phyloP scores from a whole-genome alignment of 2,888 invertebrate genomes.

The Heteromyza rotundicornis region DNA sequence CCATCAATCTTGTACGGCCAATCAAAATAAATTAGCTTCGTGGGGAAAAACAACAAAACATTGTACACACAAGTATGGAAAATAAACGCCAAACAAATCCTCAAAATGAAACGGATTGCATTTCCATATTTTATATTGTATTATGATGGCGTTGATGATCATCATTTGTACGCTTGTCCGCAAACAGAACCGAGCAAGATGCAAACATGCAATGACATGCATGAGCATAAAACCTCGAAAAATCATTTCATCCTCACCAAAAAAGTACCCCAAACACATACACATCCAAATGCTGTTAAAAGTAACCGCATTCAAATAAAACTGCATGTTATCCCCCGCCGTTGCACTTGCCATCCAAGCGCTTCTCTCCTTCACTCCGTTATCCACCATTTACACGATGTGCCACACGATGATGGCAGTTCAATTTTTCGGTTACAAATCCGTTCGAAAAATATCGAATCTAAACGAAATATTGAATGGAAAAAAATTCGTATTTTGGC shows the following conservation, averaged over 20 bases:
- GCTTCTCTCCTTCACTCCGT: background rate
- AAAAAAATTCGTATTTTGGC: background rate
- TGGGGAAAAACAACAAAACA: too few relatives aligned
- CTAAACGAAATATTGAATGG: background rate
- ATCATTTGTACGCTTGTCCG: slow-evolving; percentile 4
- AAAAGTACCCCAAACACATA: too few relatives aligned
- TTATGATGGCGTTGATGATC: background rate
- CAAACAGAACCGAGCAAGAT: background rate
- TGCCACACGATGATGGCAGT: background rate
- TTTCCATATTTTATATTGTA: background rate
- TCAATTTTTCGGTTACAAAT: background rate
- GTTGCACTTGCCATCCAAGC: background rate
- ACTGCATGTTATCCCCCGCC: too few relatives aligned
- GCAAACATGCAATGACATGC: background rate
- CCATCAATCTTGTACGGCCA: too few relatives aligned
- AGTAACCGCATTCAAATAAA: too few relatives aligned
- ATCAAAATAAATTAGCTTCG: too few relatives aligned
- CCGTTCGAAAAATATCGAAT: background rate
- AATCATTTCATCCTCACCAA: too few relatives aligned
- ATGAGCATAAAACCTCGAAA: too few relatives aligned
- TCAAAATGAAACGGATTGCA: background rate
- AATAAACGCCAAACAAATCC: too few relatives aligned
- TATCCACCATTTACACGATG: background rate
- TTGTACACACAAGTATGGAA: too few relatives aligned
- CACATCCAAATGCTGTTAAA: too few relatives aligned